Evolutionary conservation across 2,113 vertebrate genomes (phyloP).

Genomic region (Synchiropus splendidus): DNA sequence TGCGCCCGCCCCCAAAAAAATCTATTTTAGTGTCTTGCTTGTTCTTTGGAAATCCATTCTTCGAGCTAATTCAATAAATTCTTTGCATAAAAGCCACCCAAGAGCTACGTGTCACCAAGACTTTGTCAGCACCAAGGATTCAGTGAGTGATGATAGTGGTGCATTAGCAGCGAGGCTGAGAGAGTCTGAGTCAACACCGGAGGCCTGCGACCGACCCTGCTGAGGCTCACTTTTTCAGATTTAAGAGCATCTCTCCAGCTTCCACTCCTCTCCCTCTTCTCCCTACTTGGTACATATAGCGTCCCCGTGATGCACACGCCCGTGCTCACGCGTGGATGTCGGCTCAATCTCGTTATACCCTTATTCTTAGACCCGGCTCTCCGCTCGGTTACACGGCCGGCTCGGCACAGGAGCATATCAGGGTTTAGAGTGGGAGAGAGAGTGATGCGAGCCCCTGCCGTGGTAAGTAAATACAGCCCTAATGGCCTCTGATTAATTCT

Average conservation of each 20-base stretch:
- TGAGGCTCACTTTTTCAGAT: constrained; percentile 60
- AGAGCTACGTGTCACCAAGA: too few relatives aligned
- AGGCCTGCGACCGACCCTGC: constrained; percentile 44
- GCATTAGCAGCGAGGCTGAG: constrained; percentile 47
- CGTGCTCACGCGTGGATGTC: constrained; percentile 7
- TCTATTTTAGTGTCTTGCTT: too few relatives aligned
- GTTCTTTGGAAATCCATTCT: too few relatives aligned
- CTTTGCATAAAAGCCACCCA: too few relatives aligned
- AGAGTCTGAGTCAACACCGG: constrained; percentile 59
- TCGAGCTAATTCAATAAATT: too few relatives aligned
- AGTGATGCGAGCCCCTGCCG: constrained; percentile 57
- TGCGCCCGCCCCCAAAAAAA: too few relatives aligned
- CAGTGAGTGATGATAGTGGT: constrained; percentile 60
- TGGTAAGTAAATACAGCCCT: constrained; percentile 78
- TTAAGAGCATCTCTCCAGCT: constrained; percentile 57
- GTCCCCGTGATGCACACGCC: constrained; percentile 27
- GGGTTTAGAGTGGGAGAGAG: constrained; percentile 31
- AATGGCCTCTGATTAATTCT: constrained; percentile 99
- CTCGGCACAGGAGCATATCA: constrained; percentile 38
- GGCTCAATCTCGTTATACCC: constrained; percentile 44
- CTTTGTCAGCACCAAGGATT: too few relatives aligned
- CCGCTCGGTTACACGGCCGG: constrained; percentile 28
- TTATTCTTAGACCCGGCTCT: constrained; percentile 29
- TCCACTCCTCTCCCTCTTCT: constrained; percentile 20
- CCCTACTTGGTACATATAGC: constrained; percentile 21